Base-by-base conservation (phyloP, 2,888 invertebrate species). In the Hypselothyrea guttata region DNA sequence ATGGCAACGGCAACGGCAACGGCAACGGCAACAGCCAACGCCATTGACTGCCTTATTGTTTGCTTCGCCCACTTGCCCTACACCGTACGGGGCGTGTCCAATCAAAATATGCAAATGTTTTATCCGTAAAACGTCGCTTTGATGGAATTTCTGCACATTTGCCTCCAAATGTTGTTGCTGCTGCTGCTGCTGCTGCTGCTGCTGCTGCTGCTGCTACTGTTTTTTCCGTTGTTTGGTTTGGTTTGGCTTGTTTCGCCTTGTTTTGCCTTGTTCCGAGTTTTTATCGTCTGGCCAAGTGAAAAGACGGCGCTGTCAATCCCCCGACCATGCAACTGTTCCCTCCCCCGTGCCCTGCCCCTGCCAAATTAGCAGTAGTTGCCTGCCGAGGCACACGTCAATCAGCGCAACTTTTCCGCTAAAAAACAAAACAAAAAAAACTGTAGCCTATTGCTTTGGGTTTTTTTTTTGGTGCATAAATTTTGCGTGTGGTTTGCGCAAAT, bases 81-180 rank as follows among this genome's bases (percentile, higher is more conserved):
- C 52, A 49, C 60, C 56, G 53, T 67, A 64, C 44, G 68, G 71
- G 79, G 79, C 81, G 77, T 81, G 77, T 70, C 77, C 81, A 79
- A 79, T 84, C 84, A 84, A 79, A 79, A 81, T 79, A 79, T 79
- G 79, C 77, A 79, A 79, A 79, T 79, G 66, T 64, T 83, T 83
- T 84, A 79, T 79, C 81, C 81, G 73, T 83, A 73, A 77, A 77
- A 83, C 73, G 77, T 79, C 77, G 76, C 81, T 76, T 83, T 77
- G 76, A 83, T 77, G 73, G 61, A 83, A 77, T 77, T 77, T 77
- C 81, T 76, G 70, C 81, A 83, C 84, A 77, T 83, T 79, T 79
- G 56, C 65, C 57, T 53, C 35, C 35, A 38, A 33, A 35, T 74
- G 66, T 52, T 56, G 22, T 18, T 30, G 33, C 7, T 49, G 30